Conservation (phyloP, 2,888 invertebrate genomes). For the Monopis laevigella region DNA sequence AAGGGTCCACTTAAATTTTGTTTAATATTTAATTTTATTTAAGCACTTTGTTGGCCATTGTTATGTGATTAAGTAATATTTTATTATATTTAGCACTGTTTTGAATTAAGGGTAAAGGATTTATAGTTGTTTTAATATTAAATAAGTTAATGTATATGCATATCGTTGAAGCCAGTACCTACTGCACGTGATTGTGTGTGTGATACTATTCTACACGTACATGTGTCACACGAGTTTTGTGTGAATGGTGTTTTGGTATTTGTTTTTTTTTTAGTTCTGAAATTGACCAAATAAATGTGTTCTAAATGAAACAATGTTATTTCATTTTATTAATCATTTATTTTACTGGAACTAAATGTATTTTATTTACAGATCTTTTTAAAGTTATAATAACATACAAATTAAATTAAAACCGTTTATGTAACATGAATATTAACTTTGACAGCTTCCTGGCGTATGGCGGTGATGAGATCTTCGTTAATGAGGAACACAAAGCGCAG, state of each 20-base stretch:
- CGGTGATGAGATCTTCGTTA: constrained; percentile 90
- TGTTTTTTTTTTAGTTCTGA: constrained; percentile 55
- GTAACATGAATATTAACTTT: constrained; percentile 71
- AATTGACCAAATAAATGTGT: constrained; percentile 67
- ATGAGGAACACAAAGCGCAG: constrained; percentile 92
- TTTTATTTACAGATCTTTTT: constrained; percentile 9
- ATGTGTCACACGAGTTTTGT: constrained; percentile 9
- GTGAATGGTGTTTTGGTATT: constrained; percentile 26
- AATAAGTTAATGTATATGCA: constrained; percentile 46
- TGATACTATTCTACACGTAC: constrained; percentile 37
- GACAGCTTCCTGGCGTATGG: constrained; percentile 88
- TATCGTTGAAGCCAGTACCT: constrained; percentile 56
- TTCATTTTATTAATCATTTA: constrained; percentile 24
- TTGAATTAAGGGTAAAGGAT: constrained; percentile 51
- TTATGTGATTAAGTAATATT: constrained; percentile 33
- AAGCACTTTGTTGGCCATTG: constrained; percentile 17
- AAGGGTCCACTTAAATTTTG: background rate
- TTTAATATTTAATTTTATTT: constrained; percentile 18
- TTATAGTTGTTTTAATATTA: constrained; percentile 34
- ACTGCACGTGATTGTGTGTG: constrained; percentile 60
- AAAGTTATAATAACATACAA: background rate
- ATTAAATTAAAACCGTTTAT: constrained; percentile 1
- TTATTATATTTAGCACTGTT: constrained; percentile 39
- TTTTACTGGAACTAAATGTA: too few relatives aligned
- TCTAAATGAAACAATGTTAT: constrained; percentile 41